Base-by-base conservation (phyloP, 2,888 invertebrate species). In the Thymelicus lineola region DNA sequence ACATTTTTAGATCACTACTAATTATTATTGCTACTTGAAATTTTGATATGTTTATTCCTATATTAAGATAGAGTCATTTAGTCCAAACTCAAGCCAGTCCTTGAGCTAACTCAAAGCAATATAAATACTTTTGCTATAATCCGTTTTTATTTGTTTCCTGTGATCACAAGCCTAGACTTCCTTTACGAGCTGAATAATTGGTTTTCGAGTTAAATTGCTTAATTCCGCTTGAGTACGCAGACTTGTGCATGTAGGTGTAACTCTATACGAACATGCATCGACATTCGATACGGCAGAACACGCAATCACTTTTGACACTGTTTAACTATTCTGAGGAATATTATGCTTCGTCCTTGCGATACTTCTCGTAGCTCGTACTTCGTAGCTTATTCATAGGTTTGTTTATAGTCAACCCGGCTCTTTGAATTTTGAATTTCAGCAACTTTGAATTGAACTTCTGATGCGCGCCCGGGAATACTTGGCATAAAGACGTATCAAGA, bases 261-360 rank as follows among this genome's bases (percentile, higher is more conserved):
- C 84, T 75, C 82, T 80, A 91, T 86, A 88, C 81, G 72, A 74
- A 85, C 85, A 87, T 82, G 90, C 88, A 85, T 81, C 78, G 91
- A 83, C 80, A 92, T 79, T 80, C 77, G 87, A 92, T 89, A 91
- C 80, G 73, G 73, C 75, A 76, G 76, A 79, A 78, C 79, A 80
- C 75, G 79, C 76, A 80, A 83, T 78, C 77, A 75, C 78, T 82
- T 81, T 82, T 82, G 82, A 85, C 82, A 79, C 77, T 76, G 50
- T 70, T 70, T 50, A 60, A 60, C 60, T 63, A 42, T 42, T n/a
- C 15, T 58, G 17, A 63, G 20, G 70, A 64, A 64, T 42, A 70
- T 70, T 57, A 70, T 61, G 53, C 59, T 64, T 59, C 28, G 57
- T 46, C 68, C 68, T 68, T 62, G 68, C 62, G 35, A 61, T 35